Percentiles rank a stretch among this genome's conserved stretches.
phyloP scores from a whole-genome alignment of 1,140 invertebrate species.

The Rhizoglyphus robini region DNA sequence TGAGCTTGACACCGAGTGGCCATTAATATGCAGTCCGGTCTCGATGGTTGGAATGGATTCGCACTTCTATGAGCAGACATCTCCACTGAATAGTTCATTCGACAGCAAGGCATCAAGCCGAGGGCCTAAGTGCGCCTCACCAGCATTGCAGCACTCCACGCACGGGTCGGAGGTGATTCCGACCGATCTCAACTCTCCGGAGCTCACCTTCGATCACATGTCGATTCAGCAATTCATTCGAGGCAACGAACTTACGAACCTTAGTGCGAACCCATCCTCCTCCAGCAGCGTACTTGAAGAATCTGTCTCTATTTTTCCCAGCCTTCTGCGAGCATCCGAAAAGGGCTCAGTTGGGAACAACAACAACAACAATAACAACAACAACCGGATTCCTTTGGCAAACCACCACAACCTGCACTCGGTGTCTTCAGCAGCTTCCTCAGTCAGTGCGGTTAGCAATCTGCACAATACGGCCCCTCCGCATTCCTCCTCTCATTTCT shows the following conservation, averaged over 20 bases:
- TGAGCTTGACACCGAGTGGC: constrained; percentile 20
- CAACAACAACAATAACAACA: background rate
- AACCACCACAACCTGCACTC: background rate
- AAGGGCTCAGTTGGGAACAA: too few species aligned
- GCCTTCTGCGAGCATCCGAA: background rate
- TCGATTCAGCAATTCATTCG: constrained; percentile 26
- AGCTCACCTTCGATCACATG: constrained; percentile 26
- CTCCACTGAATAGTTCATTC: constrained; percentile 7
- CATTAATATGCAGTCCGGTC: constrained; percentile 19
- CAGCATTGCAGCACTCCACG: background rate
- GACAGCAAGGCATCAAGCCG: background rate
- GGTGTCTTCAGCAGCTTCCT: background rate
- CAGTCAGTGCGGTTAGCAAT: background rate
- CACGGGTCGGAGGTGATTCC: constrained; percentile 9
- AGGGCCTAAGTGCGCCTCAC: background rate
- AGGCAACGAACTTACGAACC: constrained; percentile 18
- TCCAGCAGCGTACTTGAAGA: background rate
- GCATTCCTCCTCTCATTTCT: background rate
- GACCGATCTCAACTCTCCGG: constrained; percentile 26
- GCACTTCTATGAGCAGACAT: constrained; percentile 12
- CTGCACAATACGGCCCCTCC: background rate
- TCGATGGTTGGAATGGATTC: constrained; percentile 20
- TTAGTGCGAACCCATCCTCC: background rate
- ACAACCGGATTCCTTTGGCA: background rate
- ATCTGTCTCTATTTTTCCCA: constrained; percentile 13